phyloP scores from a whole-genome alignment of 2,113 vertebrate genomes.

The Ariopsis seemanni region DNA sequence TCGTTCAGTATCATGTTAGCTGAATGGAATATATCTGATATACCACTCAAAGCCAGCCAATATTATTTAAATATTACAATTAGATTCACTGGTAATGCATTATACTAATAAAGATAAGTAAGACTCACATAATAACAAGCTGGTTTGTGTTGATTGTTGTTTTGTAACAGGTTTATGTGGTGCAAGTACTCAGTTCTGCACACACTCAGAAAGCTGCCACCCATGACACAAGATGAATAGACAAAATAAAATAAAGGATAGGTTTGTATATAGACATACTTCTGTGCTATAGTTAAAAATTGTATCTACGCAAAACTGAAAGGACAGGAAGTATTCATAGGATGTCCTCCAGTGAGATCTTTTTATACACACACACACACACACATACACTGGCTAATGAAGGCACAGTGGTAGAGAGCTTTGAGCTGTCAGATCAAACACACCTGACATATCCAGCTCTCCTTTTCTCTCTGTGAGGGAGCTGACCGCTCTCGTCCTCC shows the following conservation, averaged over 20 bases:
- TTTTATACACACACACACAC: conserved; percentile 25
- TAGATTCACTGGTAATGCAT: neutral
- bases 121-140: neutral
- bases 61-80: neutral
- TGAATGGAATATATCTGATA: too few species aligned
- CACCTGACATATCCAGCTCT: conserved; percentile 37
- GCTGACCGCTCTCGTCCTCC: conserved; percentile 24
- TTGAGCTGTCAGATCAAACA: conserved; percentile 48
- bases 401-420: conserved; percentile 29
- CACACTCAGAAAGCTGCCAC: neutral
- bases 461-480: conserved; percentile 30
- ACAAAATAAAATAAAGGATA: neutral
- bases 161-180: neutral
- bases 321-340: conserved; percentile 3
- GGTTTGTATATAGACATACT: neutral
- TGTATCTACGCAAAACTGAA: neutral
- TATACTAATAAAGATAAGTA: neutral
- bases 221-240: neutral
- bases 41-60: too few species aligned
- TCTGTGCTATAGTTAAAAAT: neutral
- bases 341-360: conserved; percentile 23
- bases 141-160: neutral
- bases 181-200: neutral
- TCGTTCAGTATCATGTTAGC: too few species aligned
- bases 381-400: conserved; percentile 28